These are phyloP conservation scores for Drosophila ustulata DNA, from an alignment of 2,888 invertebrate genomes.

Conservation along the genomic window DNA sequence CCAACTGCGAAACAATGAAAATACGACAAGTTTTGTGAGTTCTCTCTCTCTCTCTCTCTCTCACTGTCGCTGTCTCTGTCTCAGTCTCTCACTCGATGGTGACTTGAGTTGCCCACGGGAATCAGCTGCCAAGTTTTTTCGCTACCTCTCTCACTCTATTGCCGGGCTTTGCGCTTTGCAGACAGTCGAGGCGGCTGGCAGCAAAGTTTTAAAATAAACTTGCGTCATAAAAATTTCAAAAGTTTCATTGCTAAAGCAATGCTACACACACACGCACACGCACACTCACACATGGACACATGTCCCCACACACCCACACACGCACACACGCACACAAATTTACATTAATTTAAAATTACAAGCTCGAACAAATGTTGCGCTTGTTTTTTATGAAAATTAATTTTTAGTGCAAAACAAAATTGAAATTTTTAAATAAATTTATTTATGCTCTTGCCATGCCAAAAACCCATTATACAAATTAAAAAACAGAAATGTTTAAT, in stretches of 20 bases:
- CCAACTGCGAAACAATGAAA: conserved; percentile 66
- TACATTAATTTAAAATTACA: conserved; percentile 34
- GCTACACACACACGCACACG: conserved; percentile 25
- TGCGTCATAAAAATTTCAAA: conserved; percentile 77
- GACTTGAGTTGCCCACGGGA: conserved; percentile 48
- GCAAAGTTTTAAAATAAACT: conserved; percentile 75
- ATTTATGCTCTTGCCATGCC: neutral
- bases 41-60: neutral
- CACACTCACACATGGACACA: conserved; percentile 8
- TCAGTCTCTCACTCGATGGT: conserved; percentile 13
- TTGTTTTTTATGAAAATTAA: conserved; percentile 35
- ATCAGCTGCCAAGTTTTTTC: conserved; percentile 57
- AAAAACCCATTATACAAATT: conserved; percentile 3
- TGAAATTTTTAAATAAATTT: conserved; percentile 15
- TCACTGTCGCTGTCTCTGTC: neutral
- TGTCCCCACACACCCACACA: neutral
- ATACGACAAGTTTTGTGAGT: conserved; percentile 43
- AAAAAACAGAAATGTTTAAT: neutral
- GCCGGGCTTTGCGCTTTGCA: conserved; percentile 13
- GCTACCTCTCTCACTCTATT: neutral
- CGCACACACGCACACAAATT: conserved; percentile 14
- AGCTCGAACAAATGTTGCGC: conserved; percentile 33
- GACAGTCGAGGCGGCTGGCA: conserved; percentile 56
- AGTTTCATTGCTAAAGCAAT: conserved; percentile 56
- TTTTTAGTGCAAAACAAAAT: conserved; percentile 29